phyloP scores from a whole-genome alignment of 2,113 vertebrate species.

The Anthoscopus minutus region DNA sequence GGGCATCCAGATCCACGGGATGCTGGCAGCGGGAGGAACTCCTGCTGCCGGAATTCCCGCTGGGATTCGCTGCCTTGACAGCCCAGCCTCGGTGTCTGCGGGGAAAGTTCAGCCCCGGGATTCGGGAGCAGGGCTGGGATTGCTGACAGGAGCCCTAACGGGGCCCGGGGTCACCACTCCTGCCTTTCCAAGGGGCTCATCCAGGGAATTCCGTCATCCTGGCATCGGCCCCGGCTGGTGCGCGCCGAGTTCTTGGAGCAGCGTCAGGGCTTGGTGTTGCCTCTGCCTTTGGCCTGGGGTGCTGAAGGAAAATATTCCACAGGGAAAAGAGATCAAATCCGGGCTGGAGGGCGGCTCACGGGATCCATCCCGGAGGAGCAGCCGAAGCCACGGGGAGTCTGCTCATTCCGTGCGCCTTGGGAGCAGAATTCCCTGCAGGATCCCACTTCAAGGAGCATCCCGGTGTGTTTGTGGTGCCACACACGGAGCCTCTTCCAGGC shows the following conservation, averaged over 20 bases:
- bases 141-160: neutral
- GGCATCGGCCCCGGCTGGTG: accelerated
- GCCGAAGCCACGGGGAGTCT: neutral
- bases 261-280: neutral
- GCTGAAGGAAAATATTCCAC: neutral
- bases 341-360: accelerated
- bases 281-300: neutral
- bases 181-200: neutral
- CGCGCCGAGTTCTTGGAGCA: neutral
- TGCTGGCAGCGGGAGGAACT: neutral
- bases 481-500: neutral
- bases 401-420: neutral
- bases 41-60: neutral
- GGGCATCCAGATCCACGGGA: neutral
- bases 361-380: neutral
- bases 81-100: neutral
- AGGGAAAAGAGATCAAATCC: neutral
- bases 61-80: neutral
- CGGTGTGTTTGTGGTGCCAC: neutral
- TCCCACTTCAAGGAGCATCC: neutral
- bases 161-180: neutral
- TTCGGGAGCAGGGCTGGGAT: neutral
- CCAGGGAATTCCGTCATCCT: neutral
- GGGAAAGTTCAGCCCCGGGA: neutral
- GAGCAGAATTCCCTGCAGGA: neutral